Evolutionary conservation across 2,888 invertebrate genomes (phyloP), one percentile per base, ranked within the genome.

Genomic region (Lepeophtheirus nordmannii): DNA sequence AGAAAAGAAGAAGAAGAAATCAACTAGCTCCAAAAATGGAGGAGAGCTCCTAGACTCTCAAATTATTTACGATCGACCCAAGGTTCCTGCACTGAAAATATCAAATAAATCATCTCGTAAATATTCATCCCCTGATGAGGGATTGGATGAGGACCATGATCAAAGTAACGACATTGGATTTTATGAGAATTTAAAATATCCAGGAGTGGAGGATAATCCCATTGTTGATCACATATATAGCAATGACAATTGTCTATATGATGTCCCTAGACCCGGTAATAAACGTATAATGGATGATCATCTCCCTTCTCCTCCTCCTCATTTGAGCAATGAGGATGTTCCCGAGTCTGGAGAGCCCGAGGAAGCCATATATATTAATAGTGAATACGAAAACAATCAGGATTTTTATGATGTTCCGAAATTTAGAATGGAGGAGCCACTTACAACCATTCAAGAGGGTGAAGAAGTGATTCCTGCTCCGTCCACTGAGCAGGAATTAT

Each of bases 361-460:
- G 12, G 62, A 62, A 17, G 62, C 62, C 20, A 62, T 62, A 17
- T 62, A 62, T 62, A 20, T 39, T 30, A 62, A 58, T 58, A 58
- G 58, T 58, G 23, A 22, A 58, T 58, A 22, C 7, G 22, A 17
- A 14, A 58, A 58, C 9, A 58, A 23, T 22, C 17, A n/a, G 22
- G 22, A 58, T 22, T 58, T 58, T 3, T 58, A 22, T 22, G 53
- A 46, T 17, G 53, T 46, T 1, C 53, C 53, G n/a, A 46, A 62
- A 62, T 38, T 22, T 39, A 8, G 39, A 23, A n/a, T 23, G 14
- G 62, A 62, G 38, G 60, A 37, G 14, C 60, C 60, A 11, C 62
- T 39, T 17, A 46, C 53, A 46, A 46, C 53, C 53, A 46, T 46
- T 46, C 53, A 46, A 46, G 53, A 46, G 17, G 53, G 53, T 46